Evolutionary conservation across 2,888 invertebrate genomes (phyloP).

Genomic region (Tetheella fluctuosa): DNA sequence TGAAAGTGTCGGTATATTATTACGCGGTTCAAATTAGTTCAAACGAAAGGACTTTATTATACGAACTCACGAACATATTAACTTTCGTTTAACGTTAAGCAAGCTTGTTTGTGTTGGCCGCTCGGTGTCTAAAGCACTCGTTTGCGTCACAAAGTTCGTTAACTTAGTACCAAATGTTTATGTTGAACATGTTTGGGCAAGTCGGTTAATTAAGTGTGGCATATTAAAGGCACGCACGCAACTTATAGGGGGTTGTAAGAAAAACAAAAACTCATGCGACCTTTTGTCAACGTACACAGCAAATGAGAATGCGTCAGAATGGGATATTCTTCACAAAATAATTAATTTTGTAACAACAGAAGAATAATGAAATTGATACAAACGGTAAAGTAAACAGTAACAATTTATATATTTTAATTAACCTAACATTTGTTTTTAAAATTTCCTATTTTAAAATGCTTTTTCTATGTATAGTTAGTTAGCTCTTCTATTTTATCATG

Average conservation of each 20-base stretch:
- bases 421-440: no score
- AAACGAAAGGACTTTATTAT: conserved; percentile 10
- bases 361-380: no score
- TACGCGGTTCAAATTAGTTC: not conserved
- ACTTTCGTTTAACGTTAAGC: conserved; percentile 16
- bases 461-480: not conserved
- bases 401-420: no score
- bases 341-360: no score
- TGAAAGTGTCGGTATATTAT: conserved; percentile 7
- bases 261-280: conserved; percentile 52
- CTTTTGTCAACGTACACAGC: conserved; percentile 14
- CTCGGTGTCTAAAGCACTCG: conserved; percentile 31
- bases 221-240: conserved; percentile 68
- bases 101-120: conserved; percentile 28
- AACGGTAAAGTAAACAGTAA: no score
- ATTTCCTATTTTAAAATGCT: not conserved
- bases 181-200: conserved; percentile 64
- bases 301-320: conserved; percentile 1
- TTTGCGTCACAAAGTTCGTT: conserved; percentile 58
- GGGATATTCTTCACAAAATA: not conserved
- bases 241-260: conserved; percentile 49
- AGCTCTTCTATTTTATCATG: not conserved
- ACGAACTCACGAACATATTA: conserved; percentile 11
- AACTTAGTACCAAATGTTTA: conserved; percentile 61
- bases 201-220: conserved; percentile 65